Conservation (phyloP, 2,888 invertebrate species). For the Trachelus tabidus region DNA sequence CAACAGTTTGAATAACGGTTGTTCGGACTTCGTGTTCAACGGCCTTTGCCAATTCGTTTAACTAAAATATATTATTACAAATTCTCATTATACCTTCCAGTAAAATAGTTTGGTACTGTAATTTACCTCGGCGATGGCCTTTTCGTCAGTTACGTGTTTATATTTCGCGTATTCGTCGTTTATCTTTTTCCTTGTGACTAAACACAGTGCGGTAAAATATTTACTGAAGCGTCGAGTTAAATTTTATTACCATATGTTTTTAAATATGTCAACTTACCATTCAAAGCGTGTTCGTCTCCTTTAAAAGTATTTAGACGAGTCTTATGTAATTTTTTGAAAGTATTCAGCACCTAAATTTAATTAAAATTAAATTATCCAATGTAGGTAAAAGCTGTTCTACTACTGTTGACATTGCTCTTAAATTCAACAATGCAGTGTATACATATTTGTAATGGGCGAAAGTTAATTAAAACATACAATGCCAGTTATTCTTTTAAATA, state of each 20-base stretch:
- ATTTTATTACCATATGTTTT: neutral
- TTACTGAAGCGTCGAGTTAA: neutral
- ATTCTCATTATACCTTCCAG: conserved; percentile 12
- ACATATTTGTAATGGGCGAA: too few relatives aligned
- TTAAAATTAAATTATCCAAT: conserved; percentile 3
- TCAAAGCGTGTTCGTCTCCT: conserved; percentile 74
- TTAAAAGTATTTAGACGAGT: conserved; percentile 76
- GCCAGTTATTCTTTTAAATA: too few relatives aligned
- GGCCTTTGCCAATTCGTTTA: conserved; percentile 75
- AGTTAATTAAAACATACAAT: too few relatives aligned
- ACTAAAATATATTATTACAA: conserved; percentile 66
- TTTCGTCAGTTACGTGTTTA: conserved; percentile 71
- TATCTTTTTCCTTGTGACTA: conserved; percentile 76
- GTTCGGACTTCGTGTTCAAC: conserved; percentile 78
- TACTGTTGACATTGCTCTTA: too few relatives aligned
- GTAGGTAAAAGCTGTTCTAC: neutral
- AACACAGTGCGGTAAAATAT: conserved; percentile 9
- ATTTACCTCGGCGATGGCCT: conserved; percentile 75
- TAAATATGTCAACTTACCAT: conserved; percentile 49
- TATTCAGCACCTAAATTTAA: conserved; percentile 72
- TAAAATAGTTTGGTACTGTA: conserved; percentile 7
- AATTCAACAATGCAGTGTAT: too few relatives aligned
- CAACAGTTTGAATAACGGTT: conserved; percentile 79
- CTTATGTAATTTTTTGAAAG: conserved; percentile 79
- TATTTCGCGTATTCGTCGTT: conserved; percentile 81